A percentile compares a stretch with the other conserved stretches of the same genome.
Evolutionary conservation across 1,140 invertebrate species (phyloP).

Genomic region (Lepidotrigona ventralis): DNA sequence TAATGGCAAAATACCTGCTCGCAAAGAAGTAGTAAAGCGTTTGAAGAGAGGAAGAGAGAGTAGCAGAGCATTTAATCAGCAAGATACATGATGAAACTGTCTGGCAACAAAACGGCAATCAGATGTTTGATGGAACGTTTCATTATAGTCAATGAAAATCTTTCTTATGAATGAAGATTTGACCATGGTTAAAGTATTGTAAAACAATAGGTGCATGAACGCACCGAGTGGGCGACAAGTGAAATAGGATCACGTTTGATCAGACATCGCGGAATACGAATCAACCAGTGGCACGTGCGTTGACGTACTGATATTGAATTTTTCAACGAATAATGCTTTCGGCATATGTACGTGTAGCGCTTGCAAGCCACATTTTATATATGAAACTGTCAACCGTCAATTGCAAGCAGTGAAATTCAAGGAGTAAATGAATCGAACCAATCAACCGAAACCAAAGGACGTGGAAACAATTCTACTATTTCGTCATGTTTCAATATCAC

Average conservation of each 20-base stretch:
- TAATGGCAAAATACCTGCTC: not conserved
- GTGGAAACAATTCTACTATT: not conserved
- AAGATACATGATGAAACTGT: not conserved
- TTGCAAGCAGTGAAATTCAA: not conserved
- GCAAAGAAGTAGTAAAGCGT: not conserved
- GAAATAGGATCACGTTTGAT: not conserved
- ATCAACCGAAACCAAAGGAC: too few relatives aligned
- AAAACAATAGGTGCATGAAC: not conserved
- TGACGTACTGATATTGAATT: not conserved
- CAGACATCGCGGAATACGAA: not conserved
- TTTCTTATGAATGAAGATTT: not conserved
- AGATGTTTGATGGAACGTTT: not conserved
- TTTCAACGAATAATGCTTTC: not conserved
- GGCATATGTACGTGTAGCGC: not conserved
- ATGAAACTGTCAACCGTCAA: conserved; percentile 8
- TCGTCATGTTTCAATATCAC: not conserved
- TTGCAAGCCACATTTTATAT: not conserved
- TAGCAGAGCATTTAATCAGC: too few relatives aligned
- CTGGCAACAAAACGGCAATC: not conserved
- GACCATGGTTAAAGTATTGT: too few relatives aligned
- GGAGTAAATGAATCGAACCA: conserved; percentile 10
- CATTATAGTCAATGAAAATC: not conserved
- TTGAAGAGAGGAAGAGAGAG: not conserved
- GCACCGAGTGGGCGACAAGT: not conserved
- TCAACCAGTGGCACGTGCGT: too few relatives aligned